Base-by-base conservation (phyloP, 2,888 invertebrate genomes). In the Sclerodermus sp. region DNA sequence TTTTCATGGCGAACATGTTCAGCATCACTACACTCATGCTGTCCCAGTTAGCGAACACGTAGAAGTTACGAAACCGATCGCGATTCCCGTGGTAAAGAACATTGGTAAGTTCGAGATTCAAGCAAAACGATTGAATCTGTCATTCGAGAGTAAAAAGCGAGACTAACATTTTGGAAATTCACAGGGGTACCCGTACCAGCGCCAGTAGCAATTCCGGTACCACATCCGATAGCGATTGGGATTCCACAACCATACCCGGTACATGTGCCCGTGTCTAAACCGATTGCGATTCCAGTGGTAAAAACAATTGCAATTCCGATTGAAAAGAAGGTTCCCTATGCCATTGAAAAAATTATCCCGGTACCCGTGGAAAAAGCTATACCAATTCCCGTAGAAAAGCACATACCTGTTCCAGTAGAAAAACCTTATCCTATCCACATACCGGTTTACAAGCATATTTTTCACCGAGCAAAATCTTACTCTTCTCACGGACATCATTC, bases 391-490 rank as follows among this genome's bases (percentile, higher is more conserved):
- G 85, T 88, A 0, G 81, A 87, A 18, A 88, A 87, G 59, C 86
- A 87, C 60, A 76, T 87, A 12, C 82, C 85, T 6, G 85, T 87
- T 12, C 84, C 84, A 0, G 84, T 87, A 1, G 85, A 85, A 41
- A 86, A 85, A 55, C 87, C 87, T 0, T 81, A 86, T 32, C 87
- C 88, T 0, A 84, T 87, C 55, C 86, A 87, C 68, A 85, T 87
- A 40, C 88, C 88, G 0, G 85, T 87, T 12, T 85, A 87, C 70
- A 87, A 87, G 76, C 84, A 86, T 52, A 81, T 88, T 53, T 86
- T 86, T 66, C 87, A 88, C 62, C 84, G 85, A 32, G 82, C 83
- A 60, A 87, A 85, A 67, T 73, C 66, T 51, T 57, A 67, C 34
- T 62, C 64, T 43, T 44, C 49, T 40, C 47, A 42, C 51, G 48